Base-by-base conservation (phyloP, 2,113 vertebrate genomes). In the Burhinus oedicnemus region DNA sequence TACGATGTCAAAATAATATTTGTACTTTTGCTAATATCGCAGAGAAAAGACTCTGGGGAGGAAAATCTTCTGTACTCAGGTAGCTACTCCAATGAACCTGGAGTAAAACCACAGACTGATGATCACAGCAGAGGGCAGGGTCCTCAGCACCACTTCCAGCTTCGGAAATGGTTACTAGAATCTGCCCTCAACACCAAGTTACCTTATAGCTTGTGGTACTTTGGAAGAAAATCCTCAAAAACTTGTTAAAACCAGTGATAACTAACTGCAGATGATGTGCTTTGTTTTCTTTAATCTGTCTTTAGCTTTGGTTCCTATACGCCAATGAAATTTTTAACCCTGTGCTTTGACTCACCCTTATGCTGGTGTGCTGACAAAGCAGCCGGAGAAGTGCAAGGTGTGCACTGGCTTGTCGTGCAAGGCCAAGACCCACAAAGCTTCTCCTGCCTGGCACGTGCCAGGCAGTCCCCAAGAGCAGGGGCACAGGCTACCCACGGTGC, bases 81-180 rank as follows among this genome's bases (percentile, higher is more conserved):
- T 29, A 38, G 34, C 27, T 58, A 8, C 34, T 60, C 11, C 52
- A 80, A 3, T 6, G 9, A 72, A 64, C 15, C 12, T 34, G 47
- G 23, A 76, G 13, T 62, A n/a, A 47, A 68, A 83, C 26, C 52
- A 47, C 0, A 0, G 40, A 27, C 0, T 38, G 76, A 55, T 55
- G 26, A 20, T 49, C 68, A 60, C 16, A 93, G 82, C 58, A 72
- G 52, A 49, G 6, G 27, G 25, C 34, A 60, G 40, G 12, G 32
- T 40, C 60, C 29, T 61, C 83, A 58, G 51, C 42, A 64, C 7
- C n/a, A 26, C 62, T 36, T 80, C 23, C 58, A 79, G 51, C 77
- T 80, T 64, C 77, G 47, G 45, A 58, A 93, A 75, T 18, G 8
- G 27, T 58, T 58, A 15, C 42, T 51, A 76, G 57, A 83, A 54